Conservation (phyloP, 2,888 invertebrate species). For the Phengaris alcon region DNA sequence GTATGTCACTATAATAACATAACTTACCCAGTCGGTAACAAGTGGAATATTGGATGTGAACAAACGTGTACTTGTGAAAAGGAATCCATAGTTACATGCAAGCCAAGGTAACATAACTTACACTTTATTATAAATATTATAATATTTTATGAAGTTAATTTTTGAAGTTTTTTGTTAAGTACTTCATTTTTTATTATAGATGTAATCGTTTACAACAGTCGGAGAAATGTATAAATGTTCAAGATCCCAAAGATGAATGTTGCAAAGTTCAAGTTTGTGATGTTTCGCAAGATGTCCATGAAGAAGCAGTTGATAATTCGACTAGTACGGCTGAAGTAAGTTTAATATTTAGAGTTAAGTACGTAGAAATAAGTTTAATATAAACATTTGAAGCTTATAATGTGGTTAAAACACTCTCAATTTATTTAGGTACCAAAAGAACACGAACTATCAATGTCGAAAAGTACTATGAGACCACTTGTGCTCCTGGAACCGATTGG, state of each 20-base stretch:
- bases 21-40: slow-evolving; percentile 85
- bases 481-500: slow-evolving; percentile 66
- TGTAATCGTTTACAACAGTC: slow-evolving; percentile 79
- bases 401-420: slow-evolving; percentile 1
- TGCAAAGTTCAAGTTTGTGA: slow-evolving; percentile 93
- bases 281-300: slow-evolving; percentile 88
- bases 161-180: not conserved
- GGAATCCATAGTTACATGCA: slow-evolving; percentile 85
- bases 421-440: slow-evolving; percentile 42
- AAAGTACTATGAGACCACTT: slow-evolving; percentile 50
- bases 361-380: too few species aligned
- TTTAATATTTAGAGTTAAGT: not conserved
- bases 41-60: slow-evolving; percentile 89
- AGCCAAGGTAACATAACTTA: slow-evolving; percentile 75
- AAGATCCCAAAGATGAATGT: slow-evolving; percentile 90
- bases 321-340: slow-evolving; percentile 48
- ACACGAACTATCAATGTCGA: slow-evolving; percentile 41
- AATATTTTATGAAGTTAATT: not conserved
- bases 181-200: slow-evolving; percentile 52
- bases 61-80: slow-evolving; percentile 87
- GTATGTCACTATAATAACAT: slow-evolving; percentile 82
- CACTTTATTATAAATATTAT: not conserved
- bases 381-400: not conserved
- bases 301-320: slow-evolving; percentile 66
- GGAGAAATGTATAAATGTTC: slow-evolving; percentile 89